phyloP scores from a whole-genome alignment of 1,140 invertebrate genomes.

The Drosophila biarmipes region DNA sequence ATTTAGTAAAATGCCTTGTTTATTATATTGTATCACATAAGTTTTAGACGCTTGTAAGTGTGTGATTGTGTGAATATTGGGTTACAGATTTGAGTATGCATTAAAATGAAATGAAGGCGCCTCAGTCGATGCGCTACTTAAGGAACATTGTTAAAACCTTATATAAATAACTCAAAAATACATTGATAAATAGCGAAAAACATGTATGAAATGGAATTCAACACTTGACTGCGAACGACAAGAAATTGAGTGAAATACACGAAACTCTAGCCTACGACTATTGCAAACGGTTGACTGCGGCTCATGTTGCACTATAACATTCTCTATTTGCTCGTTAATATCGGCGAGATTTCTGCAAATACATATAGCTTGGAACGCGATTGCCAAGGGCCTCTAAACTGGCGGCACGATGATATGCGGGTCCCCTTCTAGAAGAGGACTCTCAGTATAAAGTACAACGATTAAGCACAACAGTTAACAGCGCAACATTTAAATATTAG shows the following conservation, averaged over 20 bases:
- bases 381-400: neutral
- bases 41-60: constrained; percentile 53
- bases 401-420: neutral
- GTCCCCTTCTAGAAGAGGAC: neutral
- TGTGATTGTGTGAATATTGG: constrained; percentile 41
- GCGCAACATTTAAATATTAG: constrained; percentile 64
- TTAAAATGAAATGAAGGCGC: constrained; percentile 49
- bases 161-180: constrained; percentile 38
- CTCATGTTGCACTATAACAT: constrained; percentile 40
- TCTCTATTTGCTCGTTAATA: constrained; percentile 8
- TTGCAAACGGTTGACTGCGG: constrained; percentile 32
- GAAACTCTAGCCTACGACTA: constrained; percentile 43
- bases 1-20: constrained; percentile 51
- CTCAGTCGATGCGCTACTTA: constrained; percentile 39
- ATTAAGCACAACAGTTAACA: constrained; percentile 43
- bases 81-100: constrained; percentile 45
- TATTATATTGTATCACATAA: constrained; percentile 72
- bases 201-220: constrained; percentile 36
- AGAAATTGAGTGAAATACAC: constrained; percentile 49
- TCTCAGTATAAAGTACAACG: constrained; percentile 39
- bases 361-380: constrained; percentile 8
- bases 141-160: constrained; percentile 68
- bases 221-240: constrained; percentile 44
- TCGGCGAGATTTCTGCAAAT: constrained; percentile 16
- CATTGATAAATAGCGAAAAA: constrained; percentile 44